Base-by-base conservation (phyloP, 2,797 vertebrate species). In the Peromyscus aztecus region DNA sequence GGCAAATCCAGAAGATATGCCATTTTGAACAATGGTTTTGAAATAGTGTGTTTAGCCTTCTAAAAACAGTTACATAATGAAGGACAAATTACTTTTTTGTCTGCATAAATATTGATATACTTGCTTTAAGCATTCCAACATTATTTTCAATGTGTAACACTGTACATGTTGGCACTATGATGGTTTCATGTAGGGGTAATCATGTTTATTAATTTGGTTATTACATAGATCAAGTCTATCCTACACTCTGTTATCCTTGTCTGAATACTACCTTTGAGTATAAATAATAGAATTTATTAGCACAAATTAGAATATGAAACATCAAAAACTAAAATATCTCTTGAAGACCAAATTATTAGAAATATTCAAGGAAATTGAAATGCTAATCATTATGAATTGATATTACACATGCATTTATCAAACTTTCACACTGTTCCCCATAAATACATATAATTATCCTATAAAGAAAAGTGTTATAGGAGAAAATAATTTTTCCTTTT, bases 251-350 rank as follows among this genome's bases (percentile, higher is more conserved):
- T 67, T 83, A 34, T 37, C 55, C 1, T 81, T 84, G 1, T 61
- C 37, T 95, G 17, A 77, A 75, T 80, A 71, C 14, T 90, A 76
- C 87, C 77, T 69, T 80, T 95, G 10, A 10, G 55, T 92, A 81
- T 77, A 90, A 81, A 81, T 71, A 65, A 57, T 55, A 40, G 4
- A 89, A 31, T 46, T 37, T 7, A 84, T 88, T 77, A 82, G 19
- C 10, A 65, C 4, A 73, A 63, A 92, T 76, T 57, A 82, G 40
- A 95, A 65, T 84, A 46, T 40, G 65, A 96, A 96, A 67, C 13
- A 82, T 59, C 67, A 4, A 80, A 89, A 91, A 86, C 40, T 94
- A 88, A 91, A 63, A 52, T 94, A 81, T 14, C 24, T 82, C 40
- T 92, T 71, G 61, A 93, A 87, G 27, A 11, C 21, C 40, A 87